Percentiles rank a stretch among this genome's conserved stretches.
Evolutionary conservation across 2,113 vertebrate genomes (phyloP).

Genomic region (Xyliphius kryptos): DNA sequence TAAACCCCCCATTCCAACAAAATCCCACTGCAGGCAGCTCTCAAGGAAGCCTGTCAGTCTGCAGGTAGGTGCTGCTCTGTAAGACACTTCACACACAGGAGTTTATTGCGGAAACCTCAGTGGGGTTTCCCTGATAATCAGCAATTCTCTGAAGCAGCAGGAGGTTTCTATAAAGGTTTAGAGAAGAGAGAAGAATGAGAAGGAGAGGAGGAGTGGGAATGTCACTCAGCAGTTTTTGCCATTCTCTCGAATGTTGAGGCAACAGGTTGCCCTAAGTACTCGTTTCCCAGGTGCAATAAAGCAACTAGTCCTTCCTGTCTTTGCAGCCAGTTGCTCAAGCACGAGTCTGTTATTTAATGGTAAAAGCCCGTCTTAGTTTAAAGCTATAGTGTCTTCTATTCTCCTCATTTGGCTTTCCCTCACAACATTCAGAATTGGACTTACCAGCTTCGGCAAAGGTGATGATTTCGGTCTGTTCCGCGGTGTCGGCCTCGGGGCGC

Average conservation of each 20-base stretch:
- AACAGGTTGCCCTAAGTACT: slow-evolving; percentile 33
- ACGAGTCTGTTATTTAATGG: background rate
- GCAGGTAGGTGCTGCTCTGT: slow-evolving; percentile 26
- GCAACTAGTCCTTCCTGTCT: background rate
- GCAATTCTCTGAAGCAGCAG: slow-evolving; percentile 54
- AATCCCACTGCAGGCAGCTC: slow-evolving; percentile 24
- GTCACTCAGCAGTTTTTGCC: slow-evolving; percentile 12
- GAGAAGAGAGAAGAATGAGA: slow-evolving; percentile 6
- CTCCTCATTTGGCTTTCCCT: too few relatives aligned
- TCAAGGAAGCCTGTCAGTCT: slow-evolving; percentile 37
- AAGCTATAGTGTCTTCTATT: background rate
- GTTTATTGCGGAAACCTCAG: slow-evolving; percentile 32
- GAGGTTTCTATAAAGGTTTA: slow-evolving; percentile 43
- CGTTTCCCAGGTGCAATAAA: slow-evolving; percentile 6
- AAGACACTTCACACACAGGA: slow-evolving; percentile 12
- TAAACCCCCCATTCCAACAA: slow-evolving; percentile 5
- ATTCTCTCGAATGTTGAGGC: slow-evolving; percentile 17
- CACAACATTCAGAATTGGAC: slow-evolving; percentile 25
- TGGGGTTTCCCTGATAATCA: slow-evolving; percentile 53
- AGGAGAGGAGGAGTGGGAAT: slow-evolving; percentile 17
- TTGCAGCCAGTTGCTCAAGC: background rate
- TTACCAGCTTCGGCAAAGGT: slow-evolving; percentile 81
- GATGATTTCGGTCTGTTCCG: slow-evolving; percentile 84
- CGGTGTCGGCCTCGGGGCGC: slow-evolving; percentile 51
- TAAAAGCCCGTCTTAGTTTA: background rate